A percentile compares a stretch with the other conserved stretches of the same genome.
Conservation (phyloP, 37 sponge, comb jelly and placozoan genomes). For the Halichondria panicea region DNA sequence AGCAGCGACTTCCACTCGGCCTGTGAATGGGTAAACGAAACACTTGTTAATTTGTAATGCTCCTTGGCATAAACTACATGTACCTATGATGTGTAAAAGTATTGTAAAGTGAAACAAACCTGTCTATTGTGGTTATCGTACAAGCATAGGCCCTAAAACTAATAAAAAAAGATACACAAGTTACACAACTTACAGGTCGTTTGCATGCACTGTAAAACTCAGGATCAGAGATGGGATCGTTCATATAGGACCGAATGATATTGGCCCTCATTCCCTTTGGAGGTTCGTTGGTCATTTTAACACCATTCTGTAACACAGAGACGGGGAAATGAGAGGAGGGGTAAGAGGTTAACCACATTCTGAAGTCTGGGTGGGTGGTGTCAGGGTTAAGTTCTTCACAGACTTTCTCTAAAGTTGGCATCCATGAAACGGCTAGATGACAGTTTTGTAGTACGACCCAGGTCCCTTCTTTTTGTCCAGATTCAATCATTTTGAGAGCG, state of each 20-base stretch:
- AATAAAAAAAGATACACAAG: not conserved
- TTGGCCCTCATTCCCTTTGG: conserved; percentile 98
- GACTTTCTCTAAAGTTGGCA: conserved; percentile 94
- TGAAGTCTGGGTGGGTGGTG: conserved; percentile 94
- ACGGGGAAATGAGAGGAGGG: conserved; percentile 98
- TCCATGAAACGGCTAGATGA: conserved; percentile 99
- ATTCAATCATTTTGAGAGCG: conserved; percentile 96
- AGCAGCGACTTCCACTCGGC: conserved; percentile 89
- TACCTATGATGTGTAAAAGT: not conserved
- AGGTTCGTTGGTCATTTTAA: conserved; percentile 99
- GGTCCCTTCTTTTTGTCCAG: conserved; percentile 93
- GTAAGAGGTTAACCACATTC: conserved; percentile 98
- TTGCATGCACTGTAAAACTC: conserved; percentile 92
- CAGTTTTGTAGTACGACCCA: conserved; percentile 99
- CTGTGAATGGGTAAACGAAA: conserved; percentile 23
- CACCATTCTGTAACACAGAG: conserved; percentile 98
- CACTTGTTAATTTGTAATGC: too few relatives aligned
- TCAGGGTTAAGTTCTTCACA: conserved; percentile 98
- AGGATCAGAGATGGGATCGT: conserved; percentile 93
- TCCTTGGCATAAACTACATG: not conserved
- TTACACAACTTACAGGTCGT: conserved; percentile 53
- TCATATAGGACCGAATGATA: conserved; percentile 91
- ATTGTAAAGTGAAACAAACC: not conserved
- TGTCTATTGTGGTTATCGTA: not conserved
- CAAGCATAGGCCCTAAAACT: not conserved